Evolutionary conservation across 37 sponge, comb jelly and placozoan species (phyloP).

Genomic region (Diacarnus erythraeanus): DNA sequence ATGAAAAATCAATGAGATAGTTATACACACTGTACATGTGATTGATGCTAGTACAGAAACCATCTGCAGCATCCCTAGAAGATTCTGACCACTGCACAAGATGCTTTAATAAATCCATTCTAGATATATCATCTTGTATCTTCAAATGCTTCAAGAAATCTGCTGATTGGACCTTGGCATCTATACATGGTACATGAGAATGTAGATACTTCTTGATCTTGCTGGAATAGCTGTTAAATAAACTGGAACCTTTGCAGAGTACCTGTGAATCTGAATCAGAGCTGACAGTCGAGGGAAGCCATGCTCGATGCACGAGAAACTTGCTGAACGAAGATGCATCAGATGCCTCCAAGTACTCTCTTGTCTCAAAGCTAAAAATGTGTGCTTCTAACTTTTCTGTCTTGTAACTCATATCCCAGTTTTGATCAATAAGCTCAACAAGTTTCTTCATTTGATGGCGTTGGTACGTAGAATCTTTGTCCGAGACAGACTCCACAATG

Average conservation of each 20-base stretch:
- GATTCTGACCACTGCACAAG: conserved; percentile 34
- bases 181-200: conserved; percentile 46
- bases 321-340: conserved; percentile 38
- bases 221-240: neutral
- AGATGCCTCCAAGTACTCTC: conserved; percentile 10
- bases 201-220: conserved; percentile 18
- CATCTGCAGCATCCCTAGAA: neutral
- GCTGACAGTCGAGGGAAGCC: conserved; percentile 26
- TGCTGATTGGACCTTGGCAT: neutral
- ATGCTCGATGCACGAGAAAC: conserved; percentile 6
- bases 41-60: conserved; percentile 34
- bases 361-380: conserved; percentile 30
- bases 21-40: conserved; percentile 44
- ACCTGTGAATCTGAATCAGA: neutral
- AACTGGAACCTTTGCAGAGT: conserved; percentile 19
- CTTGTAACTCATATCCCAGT: conserved; percentile 39
- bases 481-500: conserved; percentile 12
- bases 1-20: neutral
- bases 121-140: neutral
- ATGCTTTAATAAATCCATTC: neutral
- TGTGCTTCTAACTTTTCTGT: conserved; percentile 18
- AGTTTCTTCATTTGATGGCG: conserved; percentile 30
- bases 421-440: conserved; percentile 15
- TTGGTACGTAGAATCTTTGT: neutral
- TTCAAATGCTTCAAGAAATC: conserved; percentile 19